A percentile compares a stretch with the other conserved stretches of the same genome.
phyloP scores from a whole-genome alignment of 2,888 invertebrate species.

The Sinopyrophorus schimmeli region DNA sequence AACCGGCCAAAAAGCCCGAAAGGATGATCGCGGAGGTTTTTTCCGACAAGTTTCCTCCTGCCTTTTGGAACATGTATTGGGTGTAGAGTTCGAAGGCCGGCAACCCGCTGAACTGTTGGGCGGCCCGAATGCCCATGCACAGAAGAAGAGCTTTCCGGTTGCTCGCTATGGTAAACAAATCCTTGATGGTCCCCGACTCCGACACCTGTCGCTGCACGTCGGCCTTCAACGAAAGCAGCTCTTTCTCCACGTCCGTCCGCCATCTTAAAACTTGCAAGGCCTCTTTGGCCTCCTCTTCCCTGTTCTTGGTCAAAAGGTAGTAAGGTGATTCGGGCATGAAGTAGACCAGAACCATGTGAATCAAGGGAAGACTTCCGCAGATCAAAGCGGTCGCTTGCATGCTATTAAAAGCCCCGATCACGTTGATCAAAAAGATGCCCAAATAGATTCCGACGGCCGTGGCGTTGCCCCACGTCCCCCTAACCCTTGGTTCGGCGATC shows the following conservation, averaged over 20 bases:
- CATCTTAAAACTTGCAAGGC: constrained; percentile 41
- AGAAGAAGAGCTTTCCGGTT: constrained; percentile 44
- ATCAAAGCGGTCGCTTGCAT: constrained; percentile 33
- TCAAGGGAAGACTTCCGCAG: constrained; percentile 35
- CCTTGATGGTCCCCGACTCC: constrained; percentile 42
- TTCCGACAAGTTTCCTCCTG: constrained; percentile 45
- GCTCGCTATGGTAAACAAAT: constrained; percentile 41
- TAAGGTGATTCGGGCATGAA: constrained; percentile 50
- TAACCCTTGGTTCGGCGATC: constrained; percentile 42
- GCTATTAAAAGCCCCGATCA: constrained; percentile 39
- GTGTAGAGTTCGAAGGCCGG: constrained; percentile 44
- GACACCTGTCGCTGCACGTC: constrained; percentile 46
- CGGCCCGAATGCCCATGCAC: constrained; percentile 38
- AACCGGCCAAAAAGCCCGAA: constrained; percentile 30
- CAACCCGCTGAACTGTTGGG: constrained; percentile 46
- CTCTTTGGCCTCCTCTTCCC: constrained; percentile 38
- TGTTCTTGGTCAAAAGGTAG: constrained; percentile 43
- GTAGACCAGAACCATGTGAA: constrained; percentile 37
- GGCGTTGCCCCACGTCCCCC: constrained; percentile 46
- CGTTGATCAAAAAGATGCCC: constrained; percentile 43
- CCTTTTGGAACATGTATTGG: constrained; percentile 47
- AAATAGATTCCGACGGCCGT: constrained; percentile 37
- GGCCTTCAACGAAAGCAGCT: constrained; percentile 37
- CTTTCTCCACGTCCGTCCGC: constrained; percentile 41
- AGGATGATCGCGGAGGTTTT: constrained; percentile 45